Base-by-base conservation (phyloP, 2,797 vertebrate genomes). In the Hippoglossus hippoglossus region DNA sequence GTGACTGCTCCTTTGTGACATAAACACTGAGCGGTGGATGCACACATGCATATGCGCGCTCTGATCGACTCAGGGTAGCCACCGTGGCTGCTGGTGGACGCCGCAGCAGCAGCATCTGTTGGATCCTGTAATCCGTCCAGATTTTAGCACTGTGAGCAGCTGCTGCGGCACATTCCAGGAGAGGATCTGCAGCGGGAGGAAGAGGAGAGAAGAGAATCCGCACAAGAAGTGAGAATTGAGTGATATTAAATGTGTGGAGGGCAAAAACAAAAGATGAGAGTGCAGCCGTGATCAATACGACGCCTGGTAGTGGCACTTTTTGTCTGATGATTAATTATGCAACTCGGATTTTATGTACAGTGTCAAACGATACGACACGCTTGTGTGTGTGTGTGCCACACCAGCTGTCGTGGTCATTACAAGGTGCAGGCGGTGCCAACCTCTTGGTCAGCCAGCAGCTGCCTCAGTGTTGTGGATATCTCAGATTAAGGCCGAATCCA, bases 91-190 rank as follows among this genome's bases (percentile, higher is more conserved):
- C 44, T 19, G 18, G 65, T 89, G 78, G 82, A 83, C 86, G 84
- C 86, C 90, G 84, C 84, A 75, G 88, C 79, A 91, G 88, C 79
- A 90, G 85, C 93, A 93, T 93, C 91, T 94, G 92, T 87, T 93
- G 62, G 85, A 81, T 85, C 55, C 87, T 90, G 87, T 94, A 93
- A 93, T 93, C 88, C 83, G 75, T 89, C 87, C 93, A 92, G 88
- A 87, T 90, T 91, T 89, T 49, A 81, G 83, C 71, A 73, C 67
- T 31, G 78, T 72, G 87, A 92, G 89, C 92, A 91, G 93, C 91
- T 94, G 89, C 81, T 88, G 67, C 78, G 25, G 52, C 70, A 71
- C 80, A 63, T 75, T 85, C 78, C 71, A 79, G 62, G 74, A 86
- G 80, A 77, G 67, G 80, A 75, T 77, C 67, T 75, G 69, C 25